Conservation (phyloP, 2,113 vertebrate genomes). For the Hucho hucho region DNA sequence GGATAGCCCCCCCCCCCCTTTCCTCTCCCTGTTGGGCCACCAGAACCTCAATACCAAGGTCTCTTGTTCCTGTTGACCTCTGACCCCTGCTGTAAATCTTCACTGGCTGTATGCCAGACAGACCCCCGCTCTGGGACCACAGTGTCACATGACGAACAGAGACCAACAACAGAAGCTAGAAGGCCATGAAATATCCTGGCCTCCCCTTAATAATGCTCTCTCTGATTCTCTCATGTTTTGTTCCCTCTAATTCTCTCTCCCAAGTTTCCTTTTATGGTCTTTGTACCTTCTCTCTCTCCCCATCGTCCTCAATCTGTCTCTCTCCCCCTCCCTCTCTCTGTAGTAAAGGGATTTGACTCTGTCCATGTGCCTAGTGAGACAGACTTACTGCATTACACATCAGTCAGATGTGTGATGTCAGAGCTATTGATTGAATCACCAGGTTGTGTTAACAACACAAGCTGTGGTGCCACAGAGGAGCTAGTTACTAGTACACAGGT, state of each 20-base stretch:
- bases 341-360: neutral
- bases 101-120: neutral
- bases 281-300: neutral
- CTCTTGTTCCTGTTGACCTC: slow-evolving; percentile 20
- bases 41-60: neutral
- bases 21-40: slow-evolving; percentile 7
- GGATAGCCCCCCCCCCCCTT: neutral
- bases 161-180: neutral
- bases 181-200: neutral
- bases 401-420: slow-evolving; percentile 1
- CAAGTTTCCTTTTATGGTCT: neutral
- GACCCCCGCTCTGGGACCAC: slow-evolving; percentile 26
- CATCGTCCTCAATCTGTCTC: neutral
- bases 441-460: neutral
- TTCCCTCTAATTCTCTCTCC: neutral
- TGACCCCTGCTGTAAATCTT: slow-evolving; percentile 19
- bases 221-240: neutral
- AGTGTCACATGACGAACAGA: slow-evolving; percentile 12
- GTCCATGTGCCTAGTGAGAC: neutral
- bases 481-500: slow-evolving; percentile 1
- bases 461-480: neutral
- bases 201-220: neutral
- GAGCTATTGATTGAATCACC: neutral
- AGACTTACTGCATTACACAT: neutral
- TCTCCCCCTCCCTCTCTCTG: neutral